Evolutionary conservation across 2,888 invertebrate species (phyloP).

Genomic region (Chromoteleia sp.): DNA sequence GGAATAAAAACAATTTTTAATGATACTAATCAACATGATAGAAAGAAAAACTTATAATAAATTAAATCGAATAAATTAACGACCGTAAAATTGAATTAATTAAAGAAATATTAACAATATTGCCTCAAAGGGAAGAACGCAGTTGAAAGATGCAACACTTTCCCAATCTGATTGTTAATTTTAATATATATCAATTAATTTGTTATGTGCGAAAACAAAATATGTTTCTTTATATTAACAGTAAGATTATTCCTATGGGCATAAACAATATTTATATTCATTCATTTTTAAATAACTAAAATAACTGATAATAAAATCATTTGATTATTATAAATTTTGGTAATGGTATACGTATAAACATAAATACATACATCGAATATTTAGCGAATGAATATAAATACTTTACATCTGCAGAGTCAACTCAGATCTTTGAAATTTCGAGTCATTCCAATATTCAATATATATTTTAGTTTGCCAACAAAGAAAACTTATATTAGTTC

Average conservation of each 20-base stretch:
- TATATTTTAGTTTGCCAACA: no score
- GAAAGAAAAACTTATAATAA: constrained; percentile 10
- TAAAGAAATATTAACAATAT: constrained; percentile 41
- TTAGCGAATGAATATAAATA: constrained; percentile 5
- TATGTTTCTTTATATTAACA: no score
- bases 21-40: constrained; percentile 32
- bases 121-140: constrained; percentile 63
- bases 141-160: constrained; percentile 31
- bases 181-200: constrained; percentile 8
- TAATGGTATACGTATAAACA: no score
- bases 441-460: no score
- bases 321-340: no score
- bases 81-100: constrained; percentile 53
- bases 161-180: constrained; percentile 14
- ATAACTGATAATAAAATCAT: no score
- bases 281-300: background rate
- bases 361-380: no score
- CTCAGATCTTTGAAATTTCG: no score
- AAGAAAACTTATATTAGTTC: no score
- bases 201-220: background rate
- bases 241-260: no score
- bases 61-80: constrained; percentile 41
- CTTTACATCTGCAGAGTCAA: background rate
- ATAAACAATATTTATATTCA: background rate
- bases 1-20: constrained; percentile 55